phyloP scores from a whole-genome alignment of 2,797 vertebrate genomes.

The Diplodus sargus region DNA sequence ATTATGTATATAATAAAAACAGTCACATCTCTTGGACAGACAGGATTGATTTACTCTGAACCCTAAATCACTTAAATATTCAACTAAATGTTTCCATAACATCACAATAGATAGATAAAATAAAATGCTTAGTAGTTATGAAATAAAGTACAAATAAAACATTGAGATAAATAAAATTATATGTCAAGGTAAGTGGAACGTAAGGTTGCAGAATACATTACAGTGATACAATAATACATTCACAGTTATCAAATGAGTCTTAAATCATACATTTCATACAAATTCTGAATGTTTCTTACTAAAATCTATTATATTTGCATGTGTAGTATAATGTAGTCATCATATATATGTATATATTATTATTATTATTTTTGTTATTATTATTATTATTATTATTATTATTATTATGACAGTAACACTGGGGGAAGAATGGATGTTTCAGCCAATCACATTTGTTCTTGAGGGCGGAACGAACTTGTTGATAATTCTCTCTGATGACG shows the following conservation, averaged over 20 bases:
- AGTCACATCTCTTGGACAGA: not conserved
- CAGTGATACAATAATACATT: not conserved
- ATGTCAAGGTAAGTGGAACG: too few relatives aligned
- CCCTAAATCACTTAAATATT: not conserved
- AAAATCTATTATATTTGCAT: not conserved
- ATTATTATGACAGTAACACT: too few relatives aligned
- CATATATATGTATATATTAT: too few relatives aligned
- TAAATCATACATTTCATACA: not conserved
- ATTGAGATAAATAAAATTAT: too few relatives aligned
- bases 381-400: too few relatives aligned
- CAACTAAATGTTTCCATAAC: not conserved
- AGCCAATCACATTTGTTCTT: conserved; percentile 61
- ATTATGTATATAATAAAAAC: too few relatives aligned
- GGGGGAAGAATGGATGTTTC: conserved; percentile 7
- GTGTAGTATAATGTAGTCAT: too few relatives aligned
- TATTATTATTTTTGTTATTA: too few relatives aligned
- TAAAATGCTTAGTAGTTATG: too few relatives aligned
- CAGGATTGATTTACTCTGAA: not conserved
- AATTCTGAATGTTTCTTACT: not conserved
- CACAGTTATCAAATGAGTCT: too few relatives aligned
- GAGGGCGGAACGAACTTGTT: conserved; percentile 72
- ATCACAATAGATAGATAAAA: not conserved
- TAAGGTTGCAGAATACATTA: too few relatives aligned
- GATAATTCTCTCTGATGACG: conserved; percentile 61
- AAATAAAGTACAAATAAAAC: too few relatives aligned